Evolutionary conservation across 1,140 invertebrate species (phyloP), one percentile per base, ranked within the genome.

Genomic region (Pygmarrhopalites habei): DNA sequence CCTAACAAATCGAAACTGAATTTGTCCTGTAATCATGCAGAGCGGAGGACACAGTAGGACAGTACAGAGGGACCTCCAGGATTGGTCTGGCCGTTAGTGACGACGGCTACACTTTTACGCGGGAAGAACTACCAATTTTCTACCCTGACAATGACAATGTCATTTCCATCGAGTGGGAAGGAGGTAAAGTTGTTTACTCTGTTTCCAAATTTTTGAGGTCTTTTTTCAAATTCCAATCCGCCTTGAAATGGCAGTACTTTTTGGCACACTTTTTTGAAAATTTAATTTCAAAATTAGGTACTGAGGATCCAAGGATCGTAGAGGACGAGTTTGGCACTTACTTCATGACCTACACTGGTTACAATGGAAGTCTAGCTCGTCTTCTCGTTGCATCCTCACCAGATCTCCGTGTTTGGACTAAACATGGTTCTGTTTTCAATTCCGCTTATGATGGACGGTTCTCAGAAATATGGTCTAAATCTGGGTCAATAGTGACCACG

Each of bases 281-380:
- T n/a, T n/a, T n/a, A n/a, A n/a, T n/a, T n/a, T n/a, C n/a, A n/a
- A n/a, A n/a, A n/a, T n/a, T n/a, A 23, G 68, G 68, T 1, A 61
- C 60, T 39, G 68, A 69, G 49, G 68, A 69, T 49, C 64, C 68
- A 10, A 32, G 68, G 35, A 69, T 69, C 29, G 58, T 60, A 1
- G 43, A 53, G 15, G 43, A 44, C 29, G 58, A 15, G 0, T 21
- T n/a, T n/a, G 68, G 68, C 3, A 55, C 26, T 12, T 69, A 64
- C 32, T 44, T 56, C 19, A 61, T 69, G 61, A 69, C 68, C 1
- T 69, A 69, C 55, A 69, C 68, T 3, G 68, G 58, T 14, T 69
- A 66, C 25, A 49, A 69, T 49, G 68, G 68, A 1, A 39, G 21
- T n/a, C 10, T 64, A 0, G 68, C 68, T 14, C 39, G 65, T 17